A percentile compares a stretch with the other conserved stretches of the same genome.
These are phyloP conservation scores for Piprites chloris DNA, from an alignment of 2,113 vertebrate species.

Conservation along the genomic window DNA sequence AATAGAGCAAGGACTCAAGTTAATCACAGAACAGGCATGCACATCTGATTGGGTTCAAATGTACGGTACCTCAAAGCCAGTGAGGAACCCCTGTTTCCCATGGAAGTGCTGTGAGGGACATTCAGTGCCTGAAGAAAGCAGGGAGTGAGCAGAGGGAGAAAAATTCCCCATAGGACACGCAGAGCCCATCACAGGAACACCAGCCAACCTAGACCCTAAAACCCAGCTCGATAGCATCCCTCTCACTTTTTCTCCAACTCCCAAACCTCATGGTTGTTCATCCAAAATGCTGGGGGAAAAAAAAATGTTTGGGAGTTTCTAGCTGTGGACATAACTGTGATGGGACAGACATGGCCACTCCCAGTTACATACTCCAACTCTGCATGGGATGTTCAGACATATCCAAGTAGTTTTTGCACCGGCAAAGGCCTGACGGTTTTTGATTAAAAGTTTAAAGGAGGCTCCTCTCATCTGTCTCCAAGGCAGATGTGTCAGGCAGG, in stretches of 20 bases:
- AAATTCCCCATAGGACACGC: rapidly evolving
- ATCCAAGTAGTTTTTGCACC: background rate
- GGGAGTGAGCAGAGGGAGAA: background rate
- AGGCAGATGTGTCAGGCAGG: background rate
- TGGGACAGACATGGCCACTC: background rate
- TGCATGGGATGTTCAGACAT: no score
- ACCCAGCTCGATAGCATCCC: background rate
- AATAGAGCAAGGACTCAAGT: background rate
- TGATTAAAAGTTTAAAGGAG: background rate
- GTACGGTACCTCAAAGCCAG: background rate
- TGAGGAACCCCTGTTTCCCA: background rate
- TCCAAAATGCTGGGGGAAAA: background rate
- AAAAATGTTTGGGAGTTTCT: background rate
- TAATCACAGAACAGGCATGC: background rate
- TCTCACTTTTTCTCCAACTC: background rate
- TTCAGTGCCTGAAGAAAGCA: background rate
- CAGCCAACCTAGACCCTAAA: background rate
- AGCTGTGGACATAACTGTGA: background rate
- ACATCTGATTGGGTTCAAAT: background rate
- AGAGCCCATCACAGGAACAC: background rate
- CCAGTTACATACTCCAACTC: background rate
- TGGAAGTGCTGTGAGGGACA: rapidly evolving
- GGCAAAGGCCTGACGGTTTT: background rate
- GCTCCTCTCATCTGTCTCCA: background rate
- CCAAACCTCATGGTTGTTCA: background rate